These are phyloP conservation scores for Diploscapter pachys DNA, from an alignment of 1,140 invertebrate genomes.

Conservation along the genomic window DNA sequence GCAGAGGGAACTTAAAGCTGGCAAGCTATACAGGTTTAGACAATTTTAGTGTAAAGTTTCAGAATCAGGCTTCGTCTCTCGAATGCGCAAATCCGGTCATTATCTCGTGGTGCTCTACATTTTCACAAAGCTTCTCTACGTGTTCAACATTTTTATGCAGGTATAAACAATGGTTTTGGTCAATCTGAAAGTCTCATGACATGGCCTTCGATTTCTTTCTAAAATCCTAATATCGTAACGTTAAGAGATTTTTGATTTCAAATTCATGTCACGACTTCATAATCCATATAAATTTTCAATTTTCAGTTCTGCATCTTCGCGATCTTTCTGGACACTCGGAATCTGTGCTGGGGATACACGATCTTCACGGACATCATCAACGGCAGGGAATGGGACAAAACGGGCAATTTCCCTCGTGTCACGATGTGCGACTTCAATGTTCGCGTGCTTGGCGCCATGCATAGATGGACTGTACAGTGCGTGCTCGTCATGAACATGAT, in stretches of 20 bases:
- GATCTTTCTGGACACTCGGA: constrained; percentile 63
- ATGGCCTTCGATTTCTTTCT: too few species aligned
- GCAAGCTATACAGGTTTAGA: constrained; percentile 31
- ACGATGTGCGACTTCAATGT: constrained; percentile 63
- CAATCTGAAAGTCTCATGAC: too few species aligned
- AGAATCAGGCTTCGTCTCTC: constrained; percentile 8
- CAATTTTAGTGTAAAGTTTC: neutral
- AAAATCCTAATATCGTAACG: too few species aligned
- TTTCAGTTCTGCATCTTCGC: constrained; percentile 63
- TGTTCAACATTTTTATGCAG: constrained; percentile 61
- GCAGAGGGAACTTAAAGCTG: constrained; percentile 49
- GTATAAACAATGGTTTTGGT: too few species aligned
- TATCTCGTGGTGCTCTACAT: constrained; percentile 63
- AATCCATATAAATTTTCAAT: too few species aligned
- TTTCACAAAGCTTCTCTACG: constrained; percentile 61
- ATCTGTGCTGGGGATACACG: constrained; percentile 61
- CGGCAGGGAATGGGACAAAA: constrained; percentile 60
- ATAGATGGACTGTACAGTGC: constrained; percentile 60
- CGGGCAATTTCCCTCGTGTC: constrained; percentile 61
- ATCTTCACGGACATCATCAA: constrained; percentile 52
- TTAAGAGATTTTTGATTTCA: too few species aligned
- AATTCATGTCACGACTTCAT: too few species aligned
- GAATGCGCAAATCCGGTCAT: constrained; percentile 59
- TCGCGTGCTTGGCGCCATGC: constrained; percentile 56
- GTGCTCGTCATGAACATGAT: constrained; percentile 77